phyloP scores from a whole-genome alignment of 1,140 invertebrate genomes.

The Hormaphis cornu region DNA sequence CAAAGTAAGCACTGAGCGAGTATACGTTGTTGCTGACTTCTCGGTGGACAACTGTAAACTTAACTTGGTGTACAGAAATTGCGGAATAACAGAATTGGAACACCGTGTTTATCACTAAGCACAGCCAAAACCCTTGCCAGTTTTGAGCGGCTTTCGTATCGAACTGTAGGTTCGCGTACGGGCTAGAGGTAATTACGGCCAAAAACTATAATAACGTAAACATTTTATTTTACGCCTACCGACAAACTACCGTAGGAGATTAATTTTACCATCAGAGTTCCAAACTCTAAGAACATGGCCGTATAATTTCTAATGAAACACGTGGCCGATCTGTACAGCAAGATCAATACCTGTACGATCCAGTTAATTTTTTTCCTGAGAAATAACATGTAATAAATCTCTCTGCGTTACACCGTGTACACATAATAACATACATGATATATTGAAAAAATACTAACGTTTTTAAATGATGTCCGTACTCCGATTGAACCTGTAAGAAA shows the following conservation, averaged over 20 bases:
- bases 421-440: background rate
- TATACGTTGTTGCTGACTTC: constrained; percentile 59
- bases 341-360: background rate
- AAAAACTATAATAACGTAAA: constrained; percentile 46
- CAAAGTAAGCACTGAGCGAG: constrained; percentile 54
- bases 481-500: constrained; percentile 14
- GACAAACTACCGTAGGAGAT: background rate
- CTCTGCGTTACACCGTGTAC: no score
- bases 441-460: background rate
- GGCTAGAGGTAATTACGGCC: constrained; percentile 51
- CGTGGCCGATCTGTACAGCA: background rate
- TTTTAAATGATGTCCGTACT: constrained; percentile 23
- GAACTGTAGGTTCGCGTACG: constrained; percentile 45
- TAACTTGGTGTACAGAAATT: constrained; percentile 56
- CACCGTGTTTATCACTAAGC: constrained; percentile 58
- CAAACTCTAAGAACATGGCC: constrained; percentile 12
- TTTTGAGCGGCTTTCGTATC: constrained; percentile 58
- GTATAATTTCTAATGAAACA: constrained; percentile 20
- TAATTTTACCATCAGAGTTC: background rate
- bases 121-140: constrained; percentile 56
- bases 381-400: background rate
- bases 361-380: background rate
- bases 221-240: background rate
- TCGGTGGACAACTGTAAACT: constrained; percentile 54
- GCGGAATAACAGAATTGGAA: constrained; percentile 59